Base-by-base conservation (phyloP, 2,113 vertebrate species). In the Empidonax traillii region DNA sequence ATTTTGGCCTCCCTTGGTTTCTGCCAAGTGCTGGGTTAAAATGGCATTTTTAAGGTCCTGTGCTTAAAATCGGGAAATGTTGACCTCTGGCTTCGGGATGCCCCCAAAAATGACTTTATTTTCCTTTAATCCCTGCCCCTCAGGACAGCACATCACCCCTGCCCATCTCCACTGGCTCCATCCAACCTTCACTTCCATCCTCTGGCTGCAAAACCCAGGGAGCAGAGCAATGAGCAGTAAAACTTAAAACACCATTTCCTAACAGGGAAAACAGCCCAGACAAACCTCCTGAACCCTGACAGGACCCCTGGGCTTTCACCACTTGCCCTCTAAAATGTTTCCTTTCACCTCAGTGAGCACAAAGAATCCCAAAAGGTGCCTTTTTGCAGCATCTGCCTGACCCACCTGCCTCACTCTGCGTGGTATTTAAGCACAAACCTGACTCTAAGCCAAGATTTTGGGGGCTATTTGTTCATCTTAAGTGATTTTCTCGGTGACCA, bases 21-120 rank as follows among this genome's bases (percentile, higher is more conserved):
- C 55, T 43, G 35, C 35, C 23, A 63, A 27, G 46, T 2, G 21
- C 37, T 49, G 27, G 10, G n/a, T 18, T 61, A 59, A 87, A 84
- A 14, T 33, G 8, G 22, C 33, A 28, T 31, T 62, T 58, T 46
- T 49, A 14, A 46, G 52, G 9, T 11, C 20, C 44, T 37, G 47
- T 44, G 46, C 44, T 62, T 12, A 31, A 49, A 22, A 17, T 1
- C 23, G 65, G 55, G 3, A 55, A 76, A 49, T 9, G 3, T 16
- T 1, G 14, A 80, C 10, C 24, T 5, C 39, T 16, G 33, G 28
- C 33, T 19, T 0, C 7, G 0, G 8, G 18, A 16, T 3, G 31
- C 53, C 21, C 22, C 10, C 35, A 35, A 35, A 35, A 35, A 35
- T 4, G 8, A 24, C 24, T 6, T 8, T 37, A 12, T 6, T 37